Conservation (phyloP, 1,140 invertebrate genomes). For the Drosophila parvula region DNA sequence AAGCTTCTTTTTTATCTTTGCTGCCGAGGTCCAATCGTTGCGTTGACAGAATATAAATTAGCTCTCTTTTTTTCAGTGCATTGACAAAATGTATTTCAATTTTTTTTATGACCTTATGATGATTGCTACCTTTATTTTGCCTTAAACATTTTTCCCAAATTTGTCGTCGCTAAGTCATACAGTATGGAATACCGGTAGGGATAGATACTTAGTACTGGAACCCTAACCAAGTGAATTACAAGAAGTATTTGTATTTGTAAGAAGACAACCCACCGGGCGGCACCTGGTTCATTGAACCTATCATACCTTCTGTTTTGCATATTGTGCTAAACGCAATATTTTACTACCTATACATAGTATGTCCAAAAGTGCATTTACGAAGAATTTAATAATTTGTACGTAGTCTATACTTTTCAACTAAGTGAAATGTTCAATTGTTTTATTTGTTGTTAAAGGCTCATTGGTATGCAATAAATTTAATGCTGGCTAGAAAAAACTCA, state of each 20-base stretch:
- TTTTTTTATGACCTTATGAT: slow-evolving; percentile 65
- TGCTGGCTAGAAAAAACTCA: neutral
- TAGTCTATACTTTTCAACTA: neutral
- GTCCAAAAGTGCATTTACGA: neutral
- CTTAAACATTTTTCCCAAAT: slow-evolving; percentile 5
- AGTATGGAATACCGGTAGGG: too few relatives aligned
- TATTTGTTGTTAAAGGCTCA: neutral
- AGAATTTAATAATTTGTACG: neutral
- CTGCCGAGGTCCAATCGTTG: slow-evolving; percentile 11
- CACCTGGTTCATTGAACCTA: slow-evolving; percentile 36
- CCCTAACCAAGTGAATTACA: neutral
- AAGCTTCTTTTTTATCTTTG: slow-evolving; percentile 20
- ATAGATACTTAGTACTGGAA: neutral
- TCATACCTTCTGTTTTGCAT: slow-evolving; percentile 31
- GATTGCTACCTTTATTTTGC: slow-evolving; percentile 42
- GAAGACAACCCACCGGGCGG: neutral
- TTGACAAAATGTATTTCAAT: slow-evolving; percentile 58
- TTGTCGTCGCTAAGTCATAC: neutral
- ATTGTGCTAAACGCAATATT: slow-evolving; percentile 24
- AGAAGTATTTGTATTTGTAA: neutral
- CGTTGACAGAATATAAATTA: slow-evolving; percentile 68
- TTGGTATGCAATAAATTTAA: slow-evolving; percentile 13
- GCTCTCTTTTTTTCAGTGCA: slow-evolving; percentile 56
- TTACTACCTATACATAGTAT: slow-evolving; percentile 4
- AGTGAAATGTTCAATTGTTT: slow-evolving; percentile 6